Evolutionary conservation across 2,797 vertebrate genomes (phyloP), one percentile per base, ranked within the genome.

Genomic region (Luscinia luscinia): DNA sequence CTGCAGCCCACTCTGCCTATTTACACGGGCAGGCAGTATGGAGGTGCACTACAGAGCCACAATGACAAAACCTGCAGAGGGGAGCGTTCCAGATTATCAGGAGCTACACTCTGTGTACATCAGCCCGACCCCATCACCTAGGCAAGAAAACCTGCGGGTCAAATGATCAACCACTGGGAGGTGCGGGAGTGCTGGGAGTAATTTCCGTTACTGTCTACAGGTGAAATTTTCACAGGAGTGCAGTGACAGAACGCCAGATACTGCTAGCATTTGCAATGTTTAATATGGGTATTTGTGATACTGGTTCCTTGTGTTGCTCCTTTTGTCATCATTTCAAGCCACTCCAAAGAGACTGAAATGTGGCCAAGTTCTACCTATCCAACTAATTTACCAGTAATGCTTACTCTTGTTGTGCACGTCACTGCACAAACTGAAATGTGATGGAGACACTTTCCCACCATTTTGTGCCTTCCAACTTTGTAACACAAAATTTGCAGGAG

Each of bases 21-120:
- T 64, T 30, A 11, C 27, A 16, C 1, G 1, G 15, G 63, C 16
- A 54, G 74, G 40, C 3, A 13, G 27, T 11, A 5, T 2, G 28
- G 55, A 63, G 20, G 23, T 17, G 34, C 13, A 9, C 51, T 20
- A 19, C 49, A 84, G 28, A 89, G 49, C 32, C 0, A 0, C 0
- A 18, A 0, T 9, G 26, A 34, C 41, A 59, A 69, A 91, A 49
- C 19, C 4, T 73, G 43, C 24, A 30, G 72, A 76, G 18, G 6
- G 8, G 8, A 14, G 51, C 4, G 8, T 9, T 76, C 32, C 51
- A 69, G 32, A 21, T 36, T 28, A 28, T 9, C 24, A 15, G 36
- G 28, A 55, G 32, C 48, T 59, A 17, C 12, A 2, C 9, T 40
- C n/a, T 24, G 14, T 24, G 43, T 28, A 11, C 24, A 32, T 70